Conservation (phyloP, 1,140 invertebrate species). For the Drosophila leontia region DNA sequence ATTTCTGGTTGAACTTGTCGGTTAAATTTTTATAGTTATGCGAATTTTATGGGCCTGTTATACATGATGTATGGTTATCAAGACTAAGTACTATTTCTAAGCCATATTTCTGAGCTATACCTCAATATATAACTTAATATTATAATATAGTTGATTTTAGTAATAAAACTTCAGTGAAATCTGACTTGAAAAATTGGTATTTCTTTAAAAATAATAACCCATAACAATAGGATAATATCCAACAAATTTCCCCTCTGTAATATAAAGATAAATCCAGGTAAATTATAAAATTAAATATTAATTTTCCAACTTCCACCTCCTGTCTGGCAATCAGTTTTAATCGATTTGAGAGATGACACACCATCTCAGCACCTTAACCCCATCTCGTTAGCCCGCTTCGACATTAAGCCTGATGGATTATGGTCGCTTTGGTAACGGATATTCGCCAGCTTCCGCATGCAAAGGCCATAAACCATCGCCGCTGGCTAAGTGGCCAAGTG, state of each 20-base stretch:
- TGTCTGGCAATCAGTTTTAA: slow-evolving; percentile 17
- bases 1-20: slow-evolving; percentile 10
- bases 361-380: slow-evolving; percentile 24
- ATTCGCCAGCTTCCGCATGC: slow-evolving; percentile 73
- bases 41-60: background rate
- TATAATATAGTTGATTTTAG: background rate
- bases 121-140: no score
- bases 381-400: slow-evolving; percentile 16
- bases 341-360: slow-evolving; percentile 16
- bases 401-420: slow-evolving; percentile 53
- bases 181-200: background rate
- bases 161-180: background rate
- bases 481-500: slow-evolving; percentile 32
- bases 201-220: background rate
- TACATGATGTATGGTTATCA: background rate
- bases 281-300: background rate
- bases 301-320: background rate
- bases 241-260: background rate
- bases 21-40: background rate
- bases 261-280: background rate
- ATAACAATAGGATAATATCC: background rate
- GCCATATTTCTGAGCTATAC: background rate
- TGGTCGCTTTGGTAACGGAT: slow-evolving; percentile 50
- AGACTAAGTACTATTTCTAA: background rate
- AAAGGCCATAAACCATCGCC: slow-evolving; percentile 63